Evolutionary conservation across 1,140 invertebrate genomes (phyloP).

Genomic region (Matsumurasca onukii): DNA sequence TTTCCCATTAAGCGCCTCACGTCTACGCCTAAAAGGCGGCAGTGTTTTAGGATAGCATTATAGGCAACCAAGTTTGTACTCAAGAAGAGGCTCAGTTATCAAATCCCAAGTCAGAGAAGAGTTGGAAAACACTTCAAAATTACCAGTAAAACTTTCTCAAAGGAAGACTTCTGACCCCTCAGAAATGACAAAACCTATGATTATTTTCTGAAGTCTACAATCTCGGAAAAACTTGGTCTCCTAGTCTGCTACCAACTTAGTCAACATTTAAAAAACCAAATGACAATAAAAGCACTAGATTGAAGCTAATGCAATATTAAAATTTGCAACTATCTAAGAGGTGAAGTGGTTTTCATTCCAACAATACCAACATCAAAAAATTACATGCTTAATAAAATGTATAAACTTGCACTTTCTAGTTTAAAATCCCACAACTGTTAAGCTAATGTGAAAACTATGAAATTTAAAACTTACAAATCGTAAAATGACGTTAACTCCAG

Average conservation of each 20-base stretch:
- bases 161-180: no score
- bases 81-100: neutral
- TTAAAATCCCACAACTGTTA: neutral
- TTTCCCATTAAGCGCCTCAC: neutral
- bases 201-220: no score
- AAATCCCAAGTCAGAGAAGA: no score
- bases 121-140: no score
- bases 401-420: neutral
- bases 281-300: neutral
- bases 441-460: neutral
- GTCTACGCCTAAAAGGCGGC: neutral
- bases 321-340: neutral
- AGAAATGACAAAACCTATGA: no score
- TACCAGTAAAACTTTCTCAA: no score
- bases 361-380: neutral
- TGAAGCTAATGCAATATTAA: neutral
- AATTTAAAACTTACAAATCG: constrained; percentile 50
- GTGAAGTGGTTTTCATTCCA: neutral
- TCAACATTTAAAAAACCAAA: no score
- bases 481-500: constrained; percentile 54
- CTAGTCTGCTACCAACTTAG: no score
- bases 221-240: no score
- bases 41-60: neutral
- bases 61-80: neutral
- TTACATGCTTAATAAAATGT: neutral